Evolutionary conservation across 1,140 invertebrate species (phyloP), one percentile per base, ranked within the genome.

Genomic region (Drosophila erecta): DNA sequence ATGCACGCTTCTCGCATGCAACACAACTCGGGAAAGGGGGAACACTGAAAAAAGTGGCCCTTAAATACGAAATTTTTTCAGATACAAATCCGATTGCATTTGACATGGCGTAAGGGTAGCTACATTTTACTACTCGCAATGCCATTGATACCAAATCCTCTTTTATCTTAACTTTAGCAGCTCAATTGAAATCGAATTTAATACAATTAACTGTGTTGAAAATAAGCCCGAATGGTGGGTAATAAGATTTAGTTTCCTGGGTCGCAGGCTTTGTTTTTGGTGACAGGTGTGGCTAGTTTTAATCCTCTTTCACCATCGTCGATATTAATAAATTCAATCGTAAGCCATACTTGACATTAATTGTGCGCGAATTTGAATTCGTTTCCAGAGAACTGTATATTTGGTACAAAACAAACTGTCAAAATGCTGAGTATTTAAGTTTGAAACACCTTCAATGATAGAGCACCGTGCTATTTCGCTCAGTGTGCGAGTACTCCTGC

Each of bases 401-500:
- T 0, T 17, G 17, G 17, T 17, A 17, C 17, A 0, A 17, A 17
- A 17, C 1, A 17, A 17, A 17, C 17, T 17, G 17, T 17, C 17
- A 17, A 17, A 4, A 24, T 24, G 4, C 0, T 24, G 4, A 24
- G 22, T 24, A 24, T 24, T 24, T 24, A 4, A 3, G 4, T 4
- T 5, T 24, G 4, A 24, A 24, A 24, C 4, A 4, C 0, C 24
- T 24, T 24, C 24, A 24, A 24, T n/a, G n/a, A n/a, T n/a, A n/a
- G n/a, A n/a, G n/a, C n/a, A 2, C 6, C 27, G 5, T 8, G n/a
- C 5, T 5, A 4, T 15, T 38, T 14, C 4, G 15, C 6, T 15
- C 24, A 49, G 67, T 70, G 79, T 37, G 15, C 15, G 17, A 20
- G 57, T 57, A 43, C 66, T 81, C 87, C 91, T 81, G 84, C 86